Conservation (phyloP, 2,113 vertebrate species). For the Xyliphius kryptos region DNA sequence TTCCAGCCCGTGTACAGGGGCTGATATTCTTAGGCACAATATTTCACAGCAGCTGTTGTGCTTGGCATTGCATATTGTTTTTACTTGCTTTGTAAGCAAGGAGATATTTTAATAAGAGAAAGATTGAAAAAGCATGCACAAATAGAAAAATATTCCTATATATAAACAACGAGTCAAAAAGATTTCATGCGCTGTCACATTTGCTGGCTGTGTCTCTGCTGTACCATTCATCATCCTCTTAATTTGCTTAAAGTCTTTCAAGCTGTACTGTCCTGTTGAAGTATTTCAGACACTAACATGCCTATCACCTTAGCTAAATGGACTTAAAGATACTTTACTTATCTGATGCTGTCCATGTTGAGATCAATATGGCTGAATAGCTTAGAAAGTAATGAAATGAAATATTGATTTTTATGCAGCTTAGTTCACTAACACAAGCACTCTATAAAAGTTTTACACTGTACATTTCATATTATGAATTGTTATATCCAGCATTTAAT, state of each 20-base stretch:
- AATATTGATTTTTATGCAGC: slow-evolving; percentile 38
- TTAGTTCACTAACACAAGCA: slow-evolving; percentile 27
- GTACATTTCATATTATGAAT: slow-evolving; percentile 1
- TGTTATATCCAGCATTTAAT: too few relatives aligned
- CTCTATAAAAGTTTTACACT: slow-evolving; percentile 26
- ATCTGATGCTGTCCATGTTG: slow-evolving; percentile 10
- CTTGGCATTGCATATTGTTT: not conserved
- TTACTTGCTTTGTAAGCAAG: too few relatives aligned
- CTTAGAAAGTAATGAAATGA: slow-evolving; percentile 27
- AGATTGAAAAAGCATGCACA: too few relatives aligned
- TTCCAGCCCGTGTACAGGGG: slow-evolving; percentile 13
- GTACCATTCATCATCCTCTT: not conserved
- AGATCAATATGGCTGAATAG: slow-evolving; percentile 26
- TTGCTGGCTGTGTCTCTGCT: too few relatives aligned
- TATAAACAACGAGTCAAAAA: too few relatives aligned
- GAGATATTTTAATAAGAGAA: too few relatives aligned
- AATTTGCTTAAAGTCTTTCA: slow-evolving; percentile 19
- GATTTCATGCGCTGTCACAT: too few relatives aligned
- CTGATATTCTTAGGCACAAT: slow-evolving; percentile 29
- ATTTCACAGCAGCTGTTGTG: slow-evolving; percentile 26
- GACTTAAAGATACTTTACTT: slow-evolving; percentile 9
- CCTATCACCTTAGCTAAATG: slow-evolving; percentile 21
- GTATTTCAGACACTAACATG: slow-evolving; percentile 22
- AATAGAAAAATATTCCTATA: too few relatives aligned
- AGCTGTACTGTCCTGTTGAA: slow-evolving; percentile 3